Base-by-base conservation (phyloP, 2,113 vertebrate genomes). In the Reinhardtius hippoglossoides region DNA sequence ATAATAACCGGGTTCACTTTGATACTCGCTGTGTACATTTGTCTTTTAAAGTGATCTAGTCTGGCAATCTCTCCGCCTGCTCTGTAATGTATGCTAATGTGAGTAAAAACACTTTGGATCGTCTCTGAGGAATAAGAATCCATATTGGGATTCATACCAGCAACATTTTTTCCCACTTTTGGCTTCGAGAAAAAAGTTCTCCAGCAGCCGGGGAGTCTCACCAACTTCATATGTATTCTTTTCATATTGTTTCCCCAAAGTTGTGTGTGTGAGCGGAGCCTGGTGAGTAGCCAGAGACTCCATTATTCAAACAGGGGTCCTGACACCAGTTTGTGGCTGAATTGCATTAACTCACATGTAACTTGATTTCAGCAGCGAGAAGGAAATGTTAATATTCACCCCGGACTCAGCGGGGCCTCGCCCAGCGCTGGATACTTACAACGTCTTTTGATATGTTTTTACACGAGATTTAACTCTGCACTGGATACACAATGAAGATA, bases 21-120 rank as follows among this genome's bases (percentile, higher is more conserved):
- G 79, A 85, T 56, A 80, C 76, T 67, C 46, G 57, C 67, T 83
- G 70, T 79, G 67, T 81, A 90, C 88, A 84, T 93, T 93, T 92
- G 89, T 88, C 85, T 92, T 87, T 93, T 87, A 89, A 90, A 91
- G 87, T 90, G 80, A 92, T 90, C 80, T 67, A 83, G 87, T 87
- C 83, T 84, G 89, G 71, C 92, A 91, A 87, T 86, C 75, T 26
- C 67, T 65, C 73, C 57, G 76, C 87, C 63, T 91, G 83, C 80
- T 84, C 87, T 78, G 67, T 89, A 92, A 91, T 79, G 37, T 91
- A 92, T 93, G 92, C 87, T 89, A 91, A 93, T 91, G 88, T 5
- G 80, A 78, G 86, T 68, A 74, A 90, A 93, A 93, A 89, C 89
- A 89, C 87, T 85, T 72, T 68, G 77, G 56, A 82, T 82, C 64